phyloP scores from a whole-genome alignment of 2,113 vertebrate genomes.

The Glareola pratincola region DNA sequence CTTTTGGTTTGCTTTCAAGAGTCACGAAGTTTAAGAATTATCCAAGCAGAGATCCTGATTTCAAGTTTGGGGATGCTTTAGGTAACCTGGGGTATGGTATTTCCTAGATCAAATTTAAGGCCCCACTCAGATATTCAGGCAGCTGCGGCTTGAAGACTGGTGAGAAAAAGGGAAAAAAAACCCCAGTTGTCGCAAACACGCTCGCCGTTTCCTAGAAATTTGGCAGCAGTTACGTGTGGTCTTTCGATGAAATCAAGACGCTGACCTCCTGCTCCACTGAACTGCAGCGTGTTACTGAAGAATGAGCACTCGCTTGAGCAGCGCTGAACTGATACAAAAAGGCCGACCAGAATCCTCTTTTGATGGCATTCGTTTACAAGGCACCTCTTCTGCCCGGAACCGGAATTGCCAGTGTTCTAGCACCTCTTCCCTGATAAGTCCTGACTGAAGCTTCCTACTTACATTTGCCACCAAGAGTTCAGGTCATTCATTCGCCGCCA shows the following conservation, averaged over 20 bases:
- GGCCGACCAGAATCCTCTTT: not conserved
- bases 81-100: not conserved
- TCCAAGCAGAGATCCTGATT: not conserved
- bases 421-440: not conserved
- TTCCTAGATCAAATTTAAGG: not conserved
- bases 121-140: not conserved
- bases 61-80: not conserved
- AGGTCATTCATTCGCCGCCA: not conserved
- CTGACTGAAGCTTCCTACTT: not conserved
- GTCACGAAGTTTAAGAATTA: not conserved
- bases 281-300: not conserved
- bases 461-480: not conserved
- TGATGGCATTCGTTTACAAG: accelerated
- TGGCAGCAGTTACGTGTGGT: not conserved
- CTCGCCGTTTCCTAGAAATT: not conserved
- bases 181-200: not conserved
- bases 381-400: not conserved
- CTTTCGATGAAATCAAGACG: not conserved
- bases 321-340: not conserved
- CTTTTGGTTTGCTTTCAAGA: not conserved
- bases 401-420: accelerated
- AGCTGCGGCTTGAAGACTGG: not conserved
- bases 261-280: not conserved
- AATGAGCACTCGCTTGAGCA: not conserved
- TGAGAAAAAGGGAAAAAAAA: not conserved